Evolutionary conservation across 2,888 invertebrate genomes (phyloP).

Genomic region (Galerucella nymphaeae): DNA sequence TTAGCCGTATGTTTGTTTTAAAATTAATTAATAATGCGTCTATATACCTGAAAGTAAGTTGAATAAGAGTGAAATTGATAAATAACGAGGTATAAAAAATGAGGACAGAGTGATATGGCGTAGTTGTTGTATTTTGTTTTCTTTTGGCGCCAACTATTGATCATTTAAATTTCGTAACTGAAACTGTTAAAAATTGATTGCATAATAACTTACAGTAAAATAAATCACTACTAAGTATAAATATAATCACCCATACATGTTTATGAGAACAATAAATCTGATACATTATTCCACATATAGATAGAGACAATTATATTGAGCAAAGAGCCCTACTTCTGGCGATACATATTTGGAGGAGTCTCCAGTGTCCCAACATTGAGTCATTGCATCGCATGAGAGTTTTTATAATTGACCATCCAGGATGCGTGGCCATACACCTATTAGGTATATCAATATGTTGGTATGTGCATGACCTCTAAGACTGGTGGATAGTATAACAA

Average conservation of each 20-base stretch:
- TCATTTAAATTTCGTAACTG: conserved; percentile 28
- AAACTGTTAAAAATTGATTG: neutral
- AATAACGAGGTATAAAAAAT: conserved; percentile 22
- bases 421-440: conserved; percentile 8
- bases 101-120: conserved; percentile 35
- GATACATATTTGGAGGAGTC: neutral
- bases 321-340: neutral
- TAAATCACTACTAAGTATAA: neutral
- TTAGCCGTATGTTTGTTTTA: conserved; percentile 43
- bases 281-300: neutral
- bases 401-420: conserved; percentile 3
- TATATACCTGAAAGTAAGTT: conserved; percentile 48
- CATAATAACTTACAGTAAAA: neutral
- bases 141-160: conserved; percentile 59
- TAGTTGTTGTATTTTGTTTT: conserved; percentile 51
- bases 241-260: neutral
- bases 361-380: neutral
- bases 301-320: conserved; percentile 2
- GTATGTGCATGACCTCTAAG: conserved; percentile 7
- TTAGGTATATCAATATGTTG: conserved; percentile 11
- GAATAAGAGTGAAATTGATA: conserved; percentile 28
- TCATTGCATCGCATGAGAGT: neutral
- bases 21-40: conserved; percentile 47
- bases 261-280: neutral
- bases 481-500: neutral